phyloP scores from a whole-genome alignment of 2,113 vertebrate genomes.

The Xerus inauris region DNA sequence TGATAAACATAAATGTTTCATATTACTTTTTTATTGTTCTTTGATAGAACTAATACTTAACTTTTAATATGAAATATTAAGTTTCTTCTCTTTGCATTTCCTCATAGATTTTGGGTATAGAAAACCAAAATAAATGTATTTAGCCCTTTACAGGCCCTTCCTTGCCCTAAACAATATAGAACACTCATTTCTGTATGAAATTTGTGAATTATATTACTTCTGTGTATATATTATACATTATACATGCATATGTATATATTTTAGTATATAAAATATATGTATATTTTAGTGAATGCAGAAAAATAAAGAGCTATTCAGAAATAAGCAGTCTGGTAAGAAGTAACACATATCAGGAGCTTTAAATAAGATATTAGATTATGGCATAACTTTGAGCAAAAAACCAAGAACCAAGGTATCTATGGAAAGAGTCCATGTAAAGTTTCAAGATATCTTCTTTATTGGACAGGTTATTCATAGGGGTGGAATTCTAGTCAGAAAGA shows the following conservation, averaged over 20 bases:
- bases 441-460: background rate
- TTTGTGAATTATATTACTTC: background rate
- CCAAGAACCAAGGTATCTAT: background rate
- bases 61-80: background rate
- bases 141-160: background rate
- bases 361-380: background rate
- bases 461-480: background rate
- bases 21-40: background rate
- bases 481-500: background rate
- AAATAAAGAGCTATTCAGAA: background rate
- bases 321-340: background rate
- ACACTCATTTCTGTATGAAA: background rate
- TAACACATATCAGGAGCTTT: background rate
- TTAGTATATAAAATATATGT: background rate
- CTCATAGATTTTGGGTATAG: background rate
- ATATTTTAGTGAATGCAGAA: background rate
- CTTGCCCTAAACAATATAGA: background rate
- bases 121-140: background rate
- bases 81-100: slow-evolving; percentile 29
- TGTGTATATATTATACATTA: no score
- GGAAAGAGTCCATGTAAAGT: background rate
- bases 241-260: no score
- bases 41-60: background rate
- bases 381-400: background rate
- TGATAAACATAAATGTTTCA: background rate